These are phyloP conservation scores for Drosophila rhopaloa DNA, from an alignment of 1,140 invertebrate species.

Conservation along the genomic window DNA sequence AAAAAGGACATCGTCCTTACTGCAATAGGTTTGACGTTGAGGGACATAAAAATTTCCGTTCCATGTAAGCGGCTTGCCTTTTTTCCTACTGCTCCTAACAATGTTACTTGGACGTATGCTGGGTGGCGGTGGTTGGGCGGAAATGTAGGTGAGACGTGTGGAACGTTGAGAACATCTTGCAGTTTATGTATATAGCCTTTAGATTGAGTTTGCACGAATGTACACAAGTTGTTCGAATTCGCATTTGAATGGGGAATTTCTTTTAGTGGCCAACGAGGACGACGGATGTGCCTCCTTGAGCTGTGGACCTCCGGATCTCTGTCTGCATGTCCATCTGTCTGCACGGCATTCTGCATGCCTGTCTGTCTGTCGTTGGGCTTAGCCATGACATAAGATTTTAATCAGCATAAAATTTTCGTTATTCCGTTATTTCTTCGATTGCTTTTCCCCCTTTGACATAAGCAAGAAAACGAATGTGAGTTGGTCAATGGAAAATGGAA, in stretches of 20 bases:
- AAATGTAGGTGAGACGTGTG: conserved; percentile 34
- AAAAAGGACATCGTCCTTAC: conserved; percentile 26
- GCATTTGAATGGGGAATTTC: conserved; percentile 75
- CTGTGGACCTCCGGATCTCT: conserved; percentile 11
- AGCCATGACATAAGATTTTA: conserved; percentile 73
- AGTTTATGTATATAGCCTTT: conserved; percentile 75
- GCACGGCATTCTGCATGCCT: conserved; percentile 26
- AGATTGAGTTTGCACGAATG: conserved; percentile 76
- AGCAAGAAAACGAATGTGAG: conserved; percentile 8
- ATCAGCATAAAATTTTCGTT: conserved; percentile 76
- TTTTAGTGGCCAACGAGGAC: conserved; percentile 59
- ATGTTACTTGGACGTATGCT: conserved; percentile 61
- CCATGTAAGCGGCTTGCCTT: conserved; percentile 42
- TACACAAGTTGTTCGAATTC: conserved; percentile 61
- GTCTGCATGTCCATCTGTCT: conserved; percentile 15
- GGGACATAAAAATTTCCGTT: conserved; percentile 80
- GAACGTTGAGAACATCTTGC: conserved; percentile 65
- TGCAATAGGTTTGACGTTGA: conserved; percentile 79
- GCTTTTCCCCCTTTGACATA: conserved; percentile 26
- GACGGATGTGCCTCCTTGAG: conserved; percentile 60
- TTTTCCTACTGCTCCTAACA: conserved; percentile 29
- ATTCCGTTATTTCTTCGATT: conserved; percentile 41
- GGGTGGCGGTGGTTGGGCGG: conserved; percentile 20
- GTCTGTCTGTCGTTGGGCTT: conserved; percentile 38
- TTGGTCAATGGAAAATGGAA: conserved; percentile 44